phyloP scores from a whole-genome alignment of 1,140 invertebrate genomes.

The Amyelois transitella region DNA sequence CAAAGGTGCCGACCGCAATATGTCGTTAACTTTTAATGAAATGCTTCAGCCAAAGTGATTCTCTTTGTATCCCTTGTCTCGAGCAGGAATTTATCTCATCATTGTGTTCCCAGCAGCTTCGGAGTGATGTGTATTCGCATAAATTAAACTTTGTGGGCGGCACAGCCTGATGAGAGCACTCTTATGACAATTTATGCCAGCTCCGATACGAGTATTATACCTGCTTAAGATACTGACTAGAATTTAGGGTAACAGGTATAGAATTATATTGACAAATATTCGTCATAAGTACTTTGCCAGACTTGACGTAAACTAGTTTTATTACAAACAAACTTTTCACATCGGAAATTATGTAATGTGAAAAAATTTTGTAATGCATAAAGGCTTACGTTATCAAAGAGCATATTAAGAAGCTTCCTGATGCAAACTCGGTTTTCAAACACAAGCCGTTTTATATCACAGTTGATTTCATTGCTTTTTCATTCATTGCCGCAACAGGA shows the following conservation, averaged over 20 bases:
- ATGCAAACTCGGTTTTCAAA: too few relatives aligned
- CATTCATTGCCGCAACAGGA: neutral
- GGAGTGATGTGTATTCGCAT: constrained; percentile 18
- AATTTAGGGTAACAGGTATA: too few relatives aligned
- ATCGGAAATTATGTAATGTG: too few relatives aligned
- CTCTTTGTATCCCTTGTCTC: constrained; percentile 19
- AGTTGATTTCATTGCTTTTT: constrained; percentile 3
- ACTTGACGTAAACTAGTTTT: too few relatives aligned
- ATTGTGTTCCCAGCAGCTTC: constrained; percentile 9
- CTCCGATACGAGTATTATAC: too few relatives aligned
- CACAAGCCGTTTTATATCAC: too few relatives aligned
- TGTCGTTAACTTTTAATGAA: constrained; percentile 22
- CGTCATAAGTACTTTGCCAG: too few relatives aligned
- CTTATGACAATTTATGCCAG: constrained; percentile 3
- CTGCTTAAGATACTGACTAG: neutral
- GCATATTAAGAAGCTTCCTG: neutral
- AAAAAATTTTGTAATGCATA: too few relatives aligned
- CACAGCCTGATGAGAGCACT: neutral
- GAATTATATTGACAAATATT: too few relatives aligned
- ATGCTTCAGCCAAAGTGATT: constrained; percentile 18
- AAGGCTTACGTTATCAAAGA: neutral
- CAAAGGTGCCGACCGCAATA: constrained; percentile 8
- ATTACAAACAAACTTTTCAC: too few relatives aligned
- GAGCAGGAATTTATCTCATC: constrained; percentile 21
- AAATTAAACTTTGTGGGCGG: constrained; percentile 25